Base-by-base conservation (phyloP, 2,888 invertebrate genomes). In the Andrena chrysosceles region DNA sequence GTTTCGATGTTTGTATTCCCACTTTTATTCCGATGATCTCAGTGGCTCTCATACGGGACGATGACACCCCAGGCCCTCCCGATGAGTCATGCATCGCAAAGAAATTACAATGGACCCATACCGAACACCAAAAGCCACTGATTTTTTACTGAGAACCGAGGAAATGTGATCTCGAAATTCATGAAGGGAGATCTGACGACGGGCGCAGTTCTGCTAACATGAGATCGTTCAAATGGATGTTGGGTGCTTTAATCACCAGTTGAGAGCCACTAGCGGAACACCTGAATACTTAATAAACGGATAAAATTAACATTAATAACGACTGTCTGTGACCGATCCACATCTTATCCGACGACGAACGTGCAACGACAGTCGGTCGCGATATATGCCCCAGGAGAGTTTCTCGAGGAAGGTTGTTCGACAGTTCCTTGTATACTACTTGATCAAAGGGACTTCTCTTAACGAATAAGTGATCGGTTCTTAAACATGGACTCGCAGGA, bases 211-310 rank as follows among this genome's bases (percentile, higher is more conserved):
- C 23, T 49, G 67, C 10, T 8, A 13, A 13, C 23, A 2, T 1
- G 6, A 31, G n/a, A 4, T 1, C 23, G n/a, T 13, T 8, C 23
- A 1, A 2, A 5, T 29, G 35, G 29, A 8, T 16, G 10, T 64
- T 42, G 13, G 20, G 0, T 1, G 26, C 10, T 52, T 10, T 20
- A 29, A 29, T 33, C 54, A 16, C n/a, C 33, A 69, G 86, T 81
- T 93, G 93, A 93, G 93, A 92, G 85, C 91, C 93, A 71, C 93
- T 93, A 92, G 60, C 77, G 87, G 93, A 93, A 94, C 94, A 94
- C 94, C 93, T 94, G 94, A 94, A 93, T 93, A 93, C 93, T 93
- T 93, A 93, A 93, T 92, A 93, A 93, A 93, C 91, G 93, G 92
- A 93, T 93, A 93, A 93, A 94, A 93, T 93, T 93, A 93, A 93